Evolutionary conservation across 2,888 invertebrate genomes (phyloP).

Genomic region (Iselma pallidipennis): DNA sequence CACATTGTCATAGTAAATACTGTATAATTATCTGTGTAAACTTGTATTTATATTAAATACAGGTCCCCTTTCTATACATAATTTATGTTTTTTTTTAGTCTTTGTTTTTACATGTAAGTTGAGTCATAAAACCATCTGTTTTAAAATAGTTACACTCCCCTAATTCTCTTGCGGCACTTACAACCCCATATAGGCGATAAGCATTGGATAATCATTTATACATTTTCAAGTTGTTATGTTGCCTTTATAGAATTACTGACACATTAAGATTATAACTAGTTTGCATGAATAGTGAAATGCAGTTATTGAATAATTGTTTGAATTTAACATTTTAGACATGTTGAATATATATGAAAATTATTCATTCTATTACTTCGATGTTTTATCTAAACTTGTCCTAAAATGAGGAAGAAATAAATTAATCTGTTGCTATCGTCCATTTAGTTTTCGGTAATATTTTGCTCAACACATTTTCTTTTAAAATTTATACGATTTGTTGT

Average conservation of each 20-base stretch:
- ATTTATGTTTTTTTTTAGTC: conserved; percentile 1
- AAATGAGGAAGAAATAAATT: not conserved
- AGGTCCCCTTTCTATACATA: not conserved
- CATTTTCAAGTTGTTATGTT: conserved; percentile 35
- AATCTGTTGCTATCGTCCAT: not conserved
- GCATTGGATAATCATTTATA: conserved; percentile 32
- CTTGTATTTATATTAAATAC: not conserved
- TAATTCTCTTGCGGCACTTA: conserved; percentile 21
- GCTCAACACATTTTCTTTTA: not conserved
- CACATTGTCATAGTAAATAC: not conserved
- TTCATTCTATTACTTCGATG: no score
- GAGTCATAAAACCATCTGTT: conserved; percentile 35
- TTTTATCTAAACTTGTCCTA: not conserved
- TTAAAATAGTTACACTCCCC: conserved; percentile 26
- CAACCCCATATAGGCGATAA: conserved; percentile 27
- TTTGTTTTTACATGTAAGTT: conserved; percentile 27
- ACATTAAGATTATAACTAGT: not conserved
- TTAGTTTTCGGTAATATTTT: not conserved
- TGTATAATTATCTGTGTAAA: not conserved
- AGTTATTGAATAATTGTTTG: not conserved
- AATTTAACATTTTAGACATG: not conserved
- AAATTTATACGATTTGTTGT: conserved; percentile 24
- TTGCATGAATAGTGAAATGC: not conserved
- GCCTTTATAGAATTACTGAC: conserved; percentile 11
- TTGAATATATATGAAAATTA: no score